Percentiles rank a stretch among this genome's conserved stretches.
Conservation (phyloP, 1,140 invertebrate species). For the Tyrophagus putrescentiae region DNA sequence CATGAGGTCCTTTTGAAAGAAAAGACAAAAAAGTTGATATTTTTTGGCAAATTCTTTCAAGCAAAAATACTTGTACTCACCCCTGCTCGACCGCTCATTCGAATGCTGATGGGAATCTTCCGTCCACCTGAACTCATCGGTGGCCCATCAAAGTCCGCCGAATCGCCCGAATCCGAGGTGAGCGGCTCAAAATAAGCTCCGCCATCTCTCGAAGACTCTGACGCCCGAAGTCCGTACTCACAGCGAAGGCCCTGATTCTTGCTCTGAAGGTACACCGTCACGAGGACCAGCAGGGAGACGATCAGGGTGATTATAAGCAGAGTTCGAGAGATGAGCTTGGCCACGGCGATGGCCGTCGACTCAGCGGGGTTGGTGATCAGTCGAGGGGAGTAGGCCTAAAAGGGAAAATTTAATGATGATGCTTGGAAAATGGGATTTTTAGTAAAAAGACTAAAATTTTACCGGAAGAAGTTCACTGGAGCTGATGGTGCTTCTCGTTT, state of each 20-base stretch:
- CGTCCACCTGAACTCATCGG: background rate
- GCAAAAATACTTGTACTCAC: slow-evolving; percentile 35
- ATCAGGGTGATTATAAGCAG: slow-evolving; percentile 19
- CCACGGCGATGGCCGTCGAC: background rate
- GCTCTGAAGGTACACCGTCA: slow-evolving; percentile 18
- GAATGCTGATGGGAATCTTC: slow-evolving; percentile 7
- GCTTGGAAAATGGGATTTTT: background rate
- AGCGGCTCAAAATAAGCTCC: slow-evolving; percentile 22
- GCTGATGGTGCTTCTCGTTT: background rate
- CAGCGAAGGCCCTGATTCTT: slow-evolving; percentile 9
- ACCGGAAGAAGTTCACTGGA: background rate
- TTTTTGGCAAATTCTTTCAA: background rate
- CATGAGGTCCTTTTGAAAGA: slow-evolving; percentile 39
- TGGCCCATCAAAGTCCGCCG: background rate
- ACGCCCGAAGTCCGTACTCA: background rate
- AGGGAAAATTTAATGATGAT: background rate
- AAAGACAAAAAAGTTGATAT: slow-evolving; percentile 8
- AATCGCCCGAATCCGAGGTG: slow-evolving; percentile 3
- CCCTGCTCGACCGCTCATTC: slow-evolving; percentile 31
- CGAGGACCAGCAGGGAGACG: slow-evolving; percentile 13
- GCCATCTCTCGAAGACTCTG: background rate
- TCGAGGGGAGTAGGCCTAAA: background rate
- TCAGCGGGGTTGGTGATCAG: too few species aligned
- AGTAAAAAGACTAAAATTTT: background rate
- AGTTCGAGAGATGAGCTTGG: slow-evolving; percentile 18